Evolutionary conservation across 2,797 vertebrate species (phyloP), one percentile per base, ranked within the genome.

Genomic region (Apogon talboti): DNA sequence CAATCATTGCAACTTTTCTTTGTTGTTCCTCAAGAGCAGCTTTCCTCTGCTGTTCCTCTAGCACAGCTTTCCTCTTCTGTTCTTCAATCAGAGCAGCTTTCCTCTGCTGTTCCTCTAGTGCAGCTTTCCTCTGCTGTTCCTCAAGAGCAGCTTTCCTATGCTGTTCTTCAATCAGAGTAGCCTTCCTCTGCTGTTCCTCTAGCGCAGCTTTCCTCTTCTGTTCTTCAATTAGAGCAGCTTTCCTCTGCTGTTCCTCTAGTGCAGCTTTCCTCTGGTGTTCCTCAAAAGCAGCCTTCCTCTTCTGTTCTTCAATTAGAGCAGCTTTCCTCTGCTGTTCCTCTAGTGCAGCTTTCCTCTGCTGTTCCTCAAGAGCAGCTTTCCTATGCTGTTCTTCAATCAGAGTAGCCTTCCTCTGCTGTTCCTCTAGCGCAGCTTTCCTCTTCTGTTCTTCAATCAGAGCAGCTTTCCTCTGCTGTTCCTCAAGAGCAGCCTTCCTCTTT

Each of bases 81-180:
- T 74, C 67, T 10, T 57, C 58, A 28, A 28, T 28, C 0, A 37
- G 6, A 0, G 19, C 60, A 43, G 37, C 21, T 46, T 2, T 61
- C 1, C n/a, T 58, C 0, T 51, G 46, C 30, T 15, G 19, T 9
- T 47, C 30, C 74, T 71, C 60, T 14, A 41, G 42, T 2, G 61
- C 56, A 83, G 83, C 45, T 72, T 7, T 55, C 6, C 4, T 68
- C 9, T 56, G 21, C 12, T 60, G 12, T 24, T 33, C 52, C n/a
- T 41, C 52, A n/a, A 21, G 3, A 19, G 40, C 24, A 28, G 24
- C 24, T 28, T 28, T 42, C 8, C 1, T 28, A n/a, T n/a, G n/a
- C n/a, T n/a, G 55, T 14, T 75, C 19, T 28, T 56, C 60, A 43
- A 43, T 43, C 33, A 48, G 30, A 18, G 56, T 38, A 50, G 48